Evolutionary conservation across 2,888 invertebrate genomes (phyloP).

Genomic region (Leptinotarsa tumamoca): DNA sequence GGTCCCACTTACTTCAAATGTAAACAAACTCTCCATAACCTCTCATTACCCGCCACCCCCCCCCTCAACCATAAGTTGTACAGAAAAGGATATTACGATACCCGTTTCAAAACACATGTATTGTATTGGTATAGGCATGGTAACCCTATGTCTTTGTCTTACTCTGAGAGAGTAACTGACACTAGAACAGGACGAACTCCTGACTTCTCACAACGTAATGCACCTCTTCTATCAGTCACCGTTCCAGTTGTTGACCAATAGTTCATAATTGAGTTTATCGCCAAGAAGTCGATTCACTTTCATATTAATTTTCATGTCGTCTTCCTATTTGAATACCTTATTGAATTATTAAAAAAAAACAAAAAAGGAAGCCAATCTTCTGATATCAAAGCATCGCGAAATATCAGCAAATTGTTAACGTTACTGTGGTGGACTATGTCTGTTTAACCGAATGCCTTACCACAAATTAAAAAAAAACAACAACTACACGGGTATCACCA

Average conservation of each 20-base stretch:
- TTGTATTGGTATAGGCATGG: too few relatives aligned
- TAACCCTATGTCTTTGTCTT: too few relatives aligned
- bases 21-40: too few relatives aligned
- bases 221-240: background rate
- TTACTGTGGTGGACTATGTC: background rate
- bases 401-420: background rate
- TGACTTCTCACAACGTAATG: background rate
- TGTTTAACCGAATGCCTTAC: background rate
- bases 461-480: background rate
- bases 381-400: background rate
- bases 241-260: background rate
- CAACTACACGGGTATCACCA: background rate
- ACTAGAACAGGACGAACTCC: background rate
- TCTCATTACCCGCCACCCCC: too few relatives aligned
- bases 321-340: background rate
- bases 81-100: too few relatives aligned
- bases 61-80: too few relatives aligned
- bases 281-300: constrained; percentile 2
- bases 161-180: background rate
- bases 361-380: background rate
- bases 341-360: background rate
- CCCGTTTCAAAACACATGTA: too few relatives aligned
- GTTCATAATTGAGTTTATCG: constrained; percentile 12
- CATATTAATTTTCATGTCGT: constrained; percentile 2
- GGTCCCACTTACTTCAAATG: too few relatives aligned